Evolutionary conservation across 2,797 vertebrate species (phyloP), one percentile per base, ranked within the genome.

Genomic region (Helarctos malayanus): DNA sequence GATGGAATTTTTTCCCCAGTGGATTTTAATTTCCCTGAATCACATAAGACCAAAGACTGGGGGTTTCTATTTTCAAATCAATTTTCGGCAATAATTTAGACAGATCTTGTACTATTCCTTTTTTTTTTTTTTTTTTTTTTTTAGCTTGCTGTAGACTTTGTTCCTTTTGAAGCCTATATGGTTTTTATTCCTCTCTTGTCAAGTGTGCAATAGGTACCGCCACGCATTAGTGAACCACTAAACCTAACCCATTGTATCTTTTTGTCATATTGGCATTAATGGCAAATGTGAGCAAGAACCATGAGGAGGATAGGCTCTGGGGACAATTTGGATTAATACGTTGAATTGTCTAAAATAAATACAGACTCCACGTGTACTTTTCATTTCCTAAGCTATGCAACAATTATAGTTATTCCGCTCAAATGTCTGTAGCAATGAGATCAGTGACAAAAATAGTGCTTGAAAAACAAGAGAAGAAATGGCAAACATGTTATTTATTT

Each of bases 401-500:
- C 32, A 95, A 94, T 16, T 73, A 93, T 11, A 97, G 21, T 57
- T 97, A 73, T 76, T 97, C 90, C 19, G 52, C 18, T 52, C 19
- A 80, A 88, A 83, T 96, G 79, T 97, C 98, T 96, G 79, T 32
- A 52, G 0, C 97, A 92, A 95, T 78, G 56, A 83, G 41, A 97
- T 95, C 97, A 91, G 85, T 89, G 96, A 96, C 96, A 97, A 96
- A 98, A 98, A 96, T 92, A 96, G 94, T 41, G 84, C 96, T 97
- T 97, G 95, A 97, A 95, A 97, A 95, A 95, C 95, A 97, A 97
- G 93, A 95, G 88, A 97, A 82, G 84, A 98, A 97, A 94, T 80
- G 41, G 91, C 38, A 98, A 98, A 97, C 95, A 98, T 97, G 97
- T 96, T 80, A 97, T 97, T 98, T 97, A 95, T 97, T 98, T 98